A percentile compares a stretch with the other conserved stretches of the same genome.
Evolutionary conservation across 2,797 vertebrate species (phyloP).

Genomic region (Enteromius unitaeniatus): DNA sequence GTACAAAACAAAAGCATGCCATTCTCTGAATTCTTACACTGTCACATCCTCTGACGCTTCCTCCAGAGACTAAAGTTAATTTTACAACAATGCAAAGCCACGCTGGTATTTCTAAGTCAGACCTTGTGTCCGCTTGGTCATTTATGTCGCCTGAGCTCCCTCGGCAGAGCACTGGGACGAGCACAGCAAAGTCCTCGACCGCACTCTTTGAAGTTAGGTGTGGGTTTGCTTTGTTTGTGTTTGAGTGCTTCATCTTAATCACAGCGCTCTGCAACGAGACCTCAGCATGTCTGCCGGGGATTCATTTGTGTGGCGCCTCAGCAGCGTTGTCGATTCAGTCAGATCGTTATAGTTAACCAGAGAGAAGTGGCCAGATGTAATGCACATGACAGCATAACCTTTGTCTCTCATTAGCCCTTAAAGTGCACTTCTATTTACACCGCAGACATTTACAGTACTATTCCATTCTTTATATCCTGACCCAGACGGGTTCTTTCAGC

Average conservation of each 20-base stretch:
- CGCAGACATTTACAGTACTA: neutral
- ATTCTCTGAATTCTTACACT: constrained; percentile 44
- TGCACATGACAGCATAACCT: constrained; percentile 38
- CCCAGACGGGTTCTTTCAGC: constrained; percentile 7
- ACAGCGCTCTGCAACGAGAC: constrained; percentile 62
- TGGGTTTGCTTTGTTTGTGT: constrained; percentile 63
- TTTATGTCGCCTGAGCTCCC: constrained; percentile 47
- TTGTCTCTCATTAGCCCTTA: constrained; percentile 50
- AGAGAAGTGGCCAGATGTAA: constrained; percentile 37
- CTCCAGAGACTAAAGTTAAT: constrained; percentile 29
- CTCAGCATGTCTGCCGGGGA: constrained; percentile 60
- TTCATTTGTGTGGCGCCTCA: constrained; percentile 46
- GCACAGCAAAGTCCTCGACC: constrained; percentile 59
- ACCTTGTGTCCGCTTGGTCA: constrained; percentile 40
- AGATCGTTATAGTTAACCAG: constrained; percentile 46
- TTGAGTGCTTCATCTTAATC: constrained; percentile 68
- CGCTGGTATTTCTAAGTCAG: constrained; percentile 42
- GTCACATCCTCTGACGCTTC: constrained; percentile 24
- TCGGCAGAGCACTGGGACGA: constrained; percentile 23
- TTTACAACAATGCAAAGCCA: constrained; percentile 44
- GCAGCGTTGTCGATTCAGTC: constrained; percentile 47
- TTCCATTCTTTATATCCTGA: constrained; percentile 25
- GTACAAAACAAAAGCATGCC: constrained; percentile 10
- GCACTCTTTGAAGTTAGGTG: constrained; percentile 63
- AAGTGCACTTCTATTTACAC: constrained; percentile 31